Conservation (phyloP, 2,888 invertebrate species). For the Athetis lepigone region DNA sequence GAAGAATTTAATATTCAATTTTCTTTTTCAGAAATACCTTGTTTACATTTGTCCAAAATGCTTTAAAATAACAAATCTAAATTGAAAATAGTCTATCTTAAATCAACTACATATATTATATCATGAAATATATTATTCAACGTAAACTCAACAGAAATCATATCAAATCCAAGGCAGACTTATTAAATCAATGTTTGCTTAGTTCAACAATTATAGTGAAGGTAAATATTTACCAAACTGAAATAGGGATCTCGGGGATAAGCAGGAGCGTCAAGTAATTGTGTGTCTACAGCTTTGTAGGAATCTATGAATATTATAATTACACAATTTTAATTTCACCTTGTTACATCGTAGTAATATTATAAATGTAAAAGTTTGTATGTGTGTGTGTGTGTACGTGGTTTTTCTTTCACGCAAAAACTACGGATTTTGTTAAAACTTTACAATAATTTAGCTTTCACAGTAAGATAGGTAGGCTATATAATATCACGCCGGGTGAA, state of each 20-base stretch:
- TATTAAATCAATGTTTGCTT: slow-evolving; percentile 23
- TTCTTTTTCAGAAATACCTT: too few species aligned
- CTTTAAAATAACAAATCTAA: not conserved
- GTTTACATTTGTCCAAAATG: not conserved
- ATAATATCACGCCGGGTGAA: too few species aligned
- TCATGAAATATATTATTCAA: not conserved
- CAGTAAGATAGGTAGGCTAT: too few species aligned
- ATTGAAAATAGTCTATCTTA: not conserved
- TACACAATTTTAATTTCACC: slow-evolving; percentile 11
- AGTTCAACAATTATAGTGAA: slow-evolving; percentile 26
- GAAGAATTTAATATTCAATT: too few species aligned
- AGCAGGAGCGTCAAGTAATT: slow-evolving; percentile 21
- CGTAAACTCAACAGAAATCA: slow-evolving; percentile 6
- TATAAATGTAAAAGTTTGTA: too few species aligned
- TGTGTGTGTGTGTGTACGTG: too few species aligned
- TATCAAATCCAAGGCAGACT: not conserved
- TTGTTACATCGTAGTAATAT: too few species aligned
- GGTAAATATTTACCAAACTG: slow-evolving; percentile 30
- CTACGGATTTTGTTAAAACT: too few species aligned
- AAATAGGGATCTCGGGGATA: slow-evolving; percentile 17
- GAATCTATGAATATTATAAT: slow-evolving; percentile 22
- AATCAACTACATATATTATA: too few species aligned
- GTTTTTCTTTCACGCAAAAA: too few species aligned
- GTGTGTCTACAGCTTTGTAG: slow-evolving; percentile 16
- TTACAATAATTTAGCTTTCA: too few species aligned